Conservation (phyloP, 2,797 vertebrate genomes). For the Decapterus maruadsi region DNA sequence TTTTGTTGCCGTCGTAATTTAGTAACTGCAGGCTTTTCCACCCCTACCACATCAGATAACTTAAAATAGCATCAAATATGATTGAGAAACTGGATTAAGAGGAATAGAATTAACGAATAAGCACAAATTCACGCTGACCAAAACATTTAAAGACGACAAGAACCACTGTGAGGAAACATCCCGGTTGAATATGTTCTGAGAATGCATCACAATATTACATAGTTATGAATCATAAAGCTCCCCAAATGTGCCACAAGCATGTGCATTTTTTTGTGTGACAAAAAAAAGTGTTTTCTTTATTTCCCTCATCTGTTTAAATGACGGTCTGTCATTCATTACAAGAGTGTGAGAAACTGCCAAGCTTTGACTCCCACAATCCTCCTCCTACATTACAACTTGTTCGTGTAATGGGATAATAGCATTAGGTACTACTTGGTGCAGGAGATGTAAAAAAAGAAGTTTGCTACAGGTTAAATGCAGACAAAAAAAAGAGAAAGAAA, state of each 20-base stretch:
- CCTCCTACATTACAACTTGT: background rate
- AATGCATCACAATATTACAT: too few species aligned
- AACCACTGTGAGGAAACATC: background rate
- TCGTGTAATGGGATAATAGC: background rate
- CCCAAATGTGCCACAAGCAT: background rate
- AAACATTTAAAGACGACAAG: too few species aligned
- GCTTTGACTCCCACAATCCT: background rate
- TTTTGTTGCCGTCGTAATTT: background rate
- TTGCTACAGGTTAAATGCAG: conserved; percentile 34
- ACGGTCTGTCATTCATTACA: background rate
- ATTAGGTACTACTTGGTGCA: conserved; percentile 5
- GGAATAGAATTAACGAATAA: background rate
- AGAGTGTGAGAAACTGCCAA: background rate
- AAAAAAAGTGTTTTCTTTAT: background rate
- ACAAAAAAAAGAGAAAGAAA: conserved; percentile 16
- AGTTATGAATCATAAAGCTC: background rate
- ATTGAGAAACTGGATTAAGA: background rate
- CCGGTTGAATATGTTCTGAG: background rate
- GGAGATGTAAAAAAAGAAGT: conserved; percentile 2
- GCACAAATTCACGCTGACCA: background rate
- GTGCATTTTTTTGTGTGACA: background rate
- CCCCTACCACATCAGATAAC: background rate
- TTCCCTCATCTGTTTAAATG: background rate
- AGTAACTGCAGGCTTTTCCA: background rate
- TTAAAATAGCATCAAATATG: background rate